Base-by-base conservation (phyloP, 1,140 invertebrate genomes). In the Trichoplusia ni region DNA sequence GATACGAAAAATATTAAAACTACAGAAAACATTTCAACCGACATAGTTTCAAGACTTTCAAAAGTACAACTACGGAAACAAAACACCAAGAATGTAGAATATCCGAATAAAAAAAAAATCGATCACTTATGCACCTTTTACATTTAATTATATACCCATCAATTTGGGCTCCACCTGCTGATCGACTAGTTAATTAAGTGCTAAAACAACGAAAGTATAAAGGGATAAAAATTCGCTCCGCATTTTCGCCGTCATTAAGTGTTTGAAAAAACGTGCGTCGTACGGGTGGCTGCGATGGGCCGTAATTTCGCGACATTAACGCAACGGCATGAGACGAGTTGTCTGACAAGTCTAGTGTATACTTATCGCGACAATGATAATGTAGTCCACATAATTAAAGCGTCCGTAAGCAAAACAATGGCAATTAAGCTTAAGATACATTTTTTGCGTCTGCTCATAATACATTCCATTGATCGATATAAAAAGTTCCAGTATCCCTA, bases 251-350 rank as follows among this genome's bases (percentile, higher is more conserved):
- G 11, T 13, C 49, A 38, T 49, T 49, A 49, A 31, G 29, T 18
- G 47, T 21, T 19, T 13, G 51, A 13, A 54, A 54, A 54, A 40
- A 23, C 8, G 33, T 51, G 27, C 27, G 47, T 29, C 31, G 51
- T 25, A n/a, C 35, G 33, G 19, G 13, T 25, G 35, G 19, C 19
- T 25, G 51, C 19, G 31, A 21, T 35, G 33, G 4, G 21, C 33
- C 35, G 51, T 54, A 54, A 54, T 54, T 54, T 54, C 25, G 33
- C 27, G 51, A 38, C 51, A 54, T 54, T 54, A 54, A 37, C 51
- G 51, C 35, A 40, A 33, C 18, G 47, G 47, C 7, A 27, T 35
- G 16, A 51, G 29, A 33, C 47, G 47, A 33, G 47, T 35, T 19
- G 18, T 2, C 46, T 2, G 46, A 21, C 25, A 9, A 5, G 25